Evolutionary conservation across 2,113 vertebrate genomes (phyloP).

Genomic region (Phycodurus eques): DNA sequence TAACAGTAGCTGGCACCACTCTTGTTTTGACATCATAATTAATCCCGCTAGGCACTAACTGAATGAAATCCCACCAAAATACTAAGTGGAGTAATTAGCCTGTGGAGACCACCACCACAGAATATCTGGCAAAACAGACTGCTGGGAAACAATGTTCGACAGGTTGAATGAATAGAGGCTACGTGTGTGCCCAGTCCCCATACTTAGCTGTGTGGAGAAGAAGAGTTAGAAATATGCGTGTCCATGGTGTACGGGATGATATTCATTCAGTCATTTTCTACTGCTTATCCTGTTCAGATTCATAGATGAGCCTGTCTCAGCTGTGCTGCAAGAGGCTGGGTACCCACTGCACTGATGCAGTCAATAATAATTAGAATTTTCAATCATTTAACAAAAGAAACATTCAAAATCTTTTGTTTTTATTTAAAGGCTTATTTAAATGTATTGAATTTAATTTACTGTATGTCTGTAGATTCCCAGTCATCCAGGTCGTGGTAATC

Average conservation of each 20-base stretch:
- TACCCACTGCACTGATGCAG: not conserved
- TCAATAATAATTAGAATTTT: not conserved
- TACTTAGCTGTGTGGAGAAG: slow-evolving; percentile 8
- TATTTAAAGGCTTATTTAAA: no score
- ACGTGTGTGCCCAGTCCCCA: not conserved
- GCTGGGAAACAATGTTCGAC: slow-evolving; percentile 26
- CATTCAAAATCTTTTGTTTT: no score
- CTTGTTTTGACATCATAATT: slow-evolving; percentile 39
- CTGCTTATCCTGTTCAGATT: not conserved
- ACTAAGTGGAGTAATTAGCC: slow-evolving; percentile 57
- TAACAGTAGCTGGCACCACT: not conserved
- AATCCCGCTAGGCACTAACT: slow-evolving; percentile 34
- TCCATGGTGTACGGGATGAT: not conserved
- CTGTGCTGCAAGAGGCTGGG: not conserved
- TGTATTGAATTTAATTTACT: not conserved
- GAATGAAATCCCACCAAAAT: slow-evolving; percentile 48
- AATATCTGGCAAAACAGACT: slow-evolving; percentile 29
- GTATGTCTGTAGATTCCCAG: no score
- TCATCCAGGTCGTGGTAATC: no score
- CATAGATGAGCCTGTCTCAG: not conserved
- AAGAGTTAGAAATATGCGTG: not conserved
- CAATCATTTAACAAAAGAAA: not conserved
- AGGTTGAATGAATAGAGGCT: slow-evolving; percentile 30
- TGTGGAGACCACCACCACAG: slow-evolving; percentile 45
- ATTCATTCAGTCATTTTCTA: not conserved